Evolutionary conservation across 2,797 vertebrate genomes (phyloP), one percentile per base, ranked within the genome.

Genomic region (Pangasius mekongensis): DNA sequence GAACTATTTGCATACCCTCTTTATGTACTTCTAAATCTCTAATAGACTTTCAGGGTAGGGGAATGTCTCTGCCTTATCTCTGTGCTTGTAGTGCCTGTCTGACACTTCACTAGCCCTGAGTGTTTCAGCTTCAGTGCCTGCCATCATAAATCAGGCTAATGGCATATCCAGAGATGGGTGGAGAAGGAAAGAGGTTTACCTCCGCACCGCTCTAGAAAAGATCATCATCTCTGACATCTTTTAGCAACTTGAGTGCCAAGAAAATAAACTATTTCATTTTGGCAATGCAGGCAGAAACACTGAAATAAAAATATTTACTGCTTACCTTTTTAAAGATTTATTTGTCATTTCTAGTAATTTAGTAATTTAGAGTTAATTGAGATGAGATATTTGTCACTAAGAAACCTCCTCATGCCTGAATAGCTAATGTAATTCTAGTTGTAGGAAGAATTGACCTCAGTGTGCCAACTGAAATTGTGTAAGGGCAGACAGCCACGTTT

Each of bases 401-500:
- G 58, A 90, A 92, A 84, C 62, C 56, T 43, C 33, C 43, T 76
- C 60, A 36, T 88, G 67, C 80, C 76, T 67, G 30, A 74, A 62
- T 62, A 52, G 54, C 27, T 30, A 16, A 36, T 27, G 52, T 60
- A 74, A 76, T 47, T 88, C 14, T 58, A 71, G 43, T 22, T 69
- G 2, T 52, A 49, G 16, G 14, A 10, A 84, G 47, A 69, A 91
- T 92, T 91, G 92, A 91, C 93, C 93, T 89, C 89, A 69, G 89
- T 90, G 85, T 92, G 93, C 94, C 96, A 96, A 95, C 93, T 95
- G 94, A 94, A 92, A 93, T 16, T 62, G 90, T 92, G 66, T 66
- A 94, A 94, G 94, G 93, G 94, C 95, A 94, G 90, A 88, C 91
- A 94, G 94, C 94, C 94, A 94, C 93, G 92, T 90, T 94, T 94